These are phyloP conservation scores for Argentina silus DNA, from an alignment of 2,797 vertebrate species.

Conservation along the genomic window DNA sequence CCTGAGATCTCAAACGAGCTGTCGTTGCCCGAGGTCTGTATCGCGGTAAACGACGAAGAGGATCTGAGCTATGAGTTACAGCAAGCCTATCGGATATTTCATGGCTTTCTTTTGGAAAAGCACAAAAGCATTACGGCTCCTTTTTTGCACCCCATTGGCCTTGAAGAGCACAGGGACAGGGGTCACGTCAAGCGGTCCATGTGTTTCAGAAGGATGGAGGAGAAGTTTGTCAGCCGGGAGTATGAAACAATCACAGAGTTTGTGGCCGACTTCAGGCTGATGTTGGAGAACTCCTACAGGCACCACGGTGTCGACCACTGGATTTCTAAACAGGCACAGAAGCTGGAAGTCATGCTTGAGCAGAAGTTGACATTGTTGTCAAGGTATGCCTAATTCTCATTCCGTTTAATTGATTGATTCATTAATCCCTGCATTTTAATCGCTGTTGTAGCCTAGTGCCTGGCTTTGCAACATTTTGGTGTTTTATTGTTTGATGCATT, in stretches of 20 bases:
- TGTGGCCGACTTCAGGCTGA: conserved; percentile 91
- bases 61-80: conserved; percentile 87
- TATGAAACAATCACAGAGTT: conserved; percentile 91
- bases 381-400: conserved; percentile 75
- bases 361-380: conserved; percentile 94
- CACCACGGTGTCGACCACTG: conserved; percentile 94
- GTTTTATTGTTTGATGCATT: too few species aligned
- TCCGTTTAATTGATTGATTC: too few species aligned
- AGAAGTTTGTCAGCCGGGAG: conserved; percentile 86
- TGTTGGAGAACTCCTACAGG: conserved; percentile 94
- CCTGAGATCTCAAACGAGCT: conserved; percentile 71
- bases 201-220: conserved; percentile 87
- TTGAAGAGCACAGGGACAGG: conserved; percentile 36
- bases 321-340: conserved; percentile 95
- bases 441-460: too few species aligned
- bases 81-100: conserved; percentile 89
- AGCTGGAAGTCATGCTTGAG: conserved; percentile 94
- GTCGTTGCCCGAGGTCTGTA: conserved; percentile 71
- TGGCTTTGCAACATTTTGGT: too few species aligned
- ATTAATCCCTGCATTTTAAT: too few species aligned
- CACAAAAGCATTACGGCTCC: conserved; percentile 84
- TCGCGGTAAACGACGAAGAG: conserved; percentile 68
- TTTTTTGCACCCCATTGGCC: conserved; percentile 68
- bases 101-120: conserved; percentile 90
- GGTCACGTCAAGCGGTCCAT: conserved; percentile 72